Conservation (phyloP, 2,888 invertebrate genomes). For the Aphrophora alni region DNA sequence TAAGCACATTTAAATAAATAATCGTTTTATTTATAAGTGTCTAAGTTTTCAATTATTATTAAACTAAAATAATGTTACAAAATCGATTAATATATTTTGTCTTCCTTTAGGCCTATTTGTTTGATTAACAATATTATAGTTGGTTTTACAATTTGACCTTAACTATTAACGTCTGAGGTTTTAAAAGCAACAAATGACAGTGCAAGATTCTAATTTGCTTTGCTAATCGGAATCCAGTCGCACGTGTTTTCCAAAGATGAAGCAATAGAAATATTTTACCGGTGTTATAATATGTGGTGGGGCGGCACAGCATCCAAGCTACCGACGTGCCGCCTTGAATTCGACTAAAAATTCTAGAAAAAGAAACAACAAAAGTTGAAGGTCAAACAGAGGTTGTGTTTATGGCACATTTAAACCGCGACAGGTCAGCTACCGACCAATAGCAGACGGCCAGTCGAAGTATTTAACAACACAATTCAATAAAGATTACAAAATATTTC, state of each 20-base stretch:
- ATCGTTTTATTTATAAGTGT: too few species aligned
- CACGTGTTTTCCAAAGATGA: conserved; percentile 7
- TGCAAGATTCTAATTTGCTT: neutral
- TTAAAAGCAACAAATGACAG: neutral
- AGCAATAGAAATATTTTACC: conserved; percentile 35
- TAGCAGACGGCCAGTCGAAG: neutral
- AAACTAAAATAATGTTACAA: too few species aligned
- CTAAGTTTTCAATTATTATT: too few species aligned
- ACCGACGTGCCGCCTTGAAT: conserved; percentile 23
- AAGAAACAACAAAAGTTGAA: conserved; percentile 19
- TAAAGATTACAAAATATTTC: neutral
- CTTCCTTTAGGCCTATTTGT: too few species aligned
- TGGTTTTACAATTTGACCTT: too few species aligned
- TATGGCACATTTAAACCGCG: neutral
- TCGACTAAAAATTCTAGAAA: conserved; percentile 25
- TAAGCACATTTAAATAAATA: too few species aligned
- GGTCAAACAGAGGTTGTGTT: conserved; percentile 11
- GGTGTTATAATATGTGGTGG: neutral
- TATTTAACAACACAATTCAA: neutral
- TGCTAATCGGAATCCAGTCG: neutral
- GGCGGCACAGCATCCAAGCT: conserved; percentile 14
- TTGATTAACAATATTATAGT: too few species aligned
- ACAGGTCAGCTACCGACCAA: neutral
- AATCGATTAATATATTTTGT: too few species aligned
- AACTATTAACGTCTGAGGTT: neutral